Percentiles rank a stretch among this genome's conserved stretches.
Conservation (phyloP, 2,888 invertebrate genomes). For the Caenorhabditis panamensis region DNA sequence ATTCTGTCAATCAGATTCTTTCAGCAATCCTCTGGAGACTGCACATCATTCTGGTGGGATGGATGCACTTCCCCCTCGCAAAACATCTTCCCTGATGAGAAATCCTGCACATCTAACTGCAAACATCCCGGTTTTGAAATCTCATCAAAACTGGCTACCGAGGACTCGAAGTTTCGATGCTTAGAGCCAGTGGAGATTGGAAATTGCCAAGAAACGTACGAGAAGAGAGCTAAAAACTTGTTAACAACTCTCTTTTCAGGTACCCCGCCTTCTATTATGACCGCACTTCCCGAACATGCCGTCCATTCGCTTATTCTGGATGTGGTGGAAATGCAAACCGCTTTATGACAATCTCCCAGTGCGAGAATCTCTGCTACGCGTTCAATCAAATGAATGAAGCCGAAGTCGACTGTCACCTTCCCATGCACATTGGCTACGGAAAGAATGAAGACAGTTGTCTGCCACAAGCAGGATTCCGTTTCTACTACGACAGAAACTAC, state of each 20-base stretch:
- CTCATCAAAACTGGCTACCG: conserved; percentile 59
- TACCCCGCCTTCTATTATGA: conserved; percentile 74
- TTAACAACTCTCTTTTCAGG: conserved; percentile 53
- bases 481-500: conserved; percentile 77
- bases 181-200: conserved; percentile 74
- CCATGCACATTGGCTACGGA: conserved; percentile 77
- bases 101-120: conserved; percentile 66
- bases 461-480: conserved; percentile 74
- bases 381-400: conserved; percentile 68
- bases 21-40: conserved; percentile 72
- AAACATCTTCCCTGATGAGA: conserved; percentile 75
- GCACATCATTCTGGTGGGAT: conserved; percentile 78
- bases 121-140: conserved; percentile 66
- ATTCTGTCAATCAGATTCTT: conserved; percentile 14
- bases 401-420: conserved; percentile 75
- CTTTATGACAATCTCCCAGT: conserved; percentile 77
- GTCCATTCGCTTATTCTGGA: conserved; percentile 77
- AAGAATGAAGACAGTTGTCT: conserved; percentile 71
- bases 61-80: conserved; percentile 74
- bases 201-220: conserved; percentile 71
- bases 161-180: conserved; percentile 70
- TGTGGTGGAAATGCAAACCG: conserved; percentile 79
- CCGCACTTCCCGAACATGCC: conserved; percentile 65
- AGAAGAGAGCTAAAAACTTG: neutral
- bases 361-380: conserved; percentile 68